Base-by-base conservation (phyloP, 2,888 invertebrate species). In the Callosobruchus maculatus region DNA sequence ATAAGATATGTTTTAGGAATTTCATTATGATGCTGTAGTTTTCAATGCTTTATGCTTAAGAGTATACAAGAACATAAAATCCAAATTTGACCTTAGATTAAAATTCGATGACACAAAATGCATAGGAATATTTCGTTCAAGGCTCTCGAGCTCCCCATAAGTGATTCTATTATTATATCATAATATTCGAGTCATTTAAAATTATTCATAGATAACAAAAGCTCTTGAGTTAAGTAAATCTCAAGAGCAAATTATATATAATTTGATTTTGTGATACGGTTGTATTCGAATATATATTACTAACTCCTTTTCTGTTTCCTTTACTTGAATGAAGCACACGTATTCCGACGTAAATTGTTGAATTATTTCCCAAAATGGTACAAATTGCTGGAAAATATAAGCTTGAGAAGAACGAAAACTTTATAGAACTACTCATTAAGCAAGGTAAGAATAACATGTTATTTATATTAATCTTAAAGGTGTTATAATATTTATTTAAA, bases 371-470 rank as follows among this genome's bases (percentile, higher is more conserved):
- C 49, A 26, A 26, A 22, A 71, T 71, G 71, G 71, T 71, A 20
- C 22, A 71, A 21, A 71, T 71, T 31, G 30, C 22, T 26, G 71
- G 71, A 71, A 71, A 71, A 26, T 71, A 71, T 31, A 22, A 71
- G 71, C 71, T 71, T 20, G 71, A 30, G 18, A 31, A 71, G 71
- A 71, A 71, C 18, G 20, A 31, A 5, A 26, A 26, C 71, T 71
- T 22, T 3, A n/a, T 30, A 18, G 26, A 22, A 31, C 21, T 71
- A 18, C 31, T 71, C 20, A 26, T n/a, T 0, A 71, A 71, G 9
- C 22, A 31, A 13, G 49, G 71, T 71, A 26, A 71, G 71, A 20
- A 31, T 7, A 49, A 49, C 13, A 7, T 7, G 49, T 13, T 49
- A 49, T 49, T 18, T 18, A 49, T 49, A 13, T 7, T 49, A 18